Evolutionary conservation across 2,888 invertebrate species (phyloP), one percentile per base, ranked within the genome.

Genomic region (Rotaria sp.): DNA sequence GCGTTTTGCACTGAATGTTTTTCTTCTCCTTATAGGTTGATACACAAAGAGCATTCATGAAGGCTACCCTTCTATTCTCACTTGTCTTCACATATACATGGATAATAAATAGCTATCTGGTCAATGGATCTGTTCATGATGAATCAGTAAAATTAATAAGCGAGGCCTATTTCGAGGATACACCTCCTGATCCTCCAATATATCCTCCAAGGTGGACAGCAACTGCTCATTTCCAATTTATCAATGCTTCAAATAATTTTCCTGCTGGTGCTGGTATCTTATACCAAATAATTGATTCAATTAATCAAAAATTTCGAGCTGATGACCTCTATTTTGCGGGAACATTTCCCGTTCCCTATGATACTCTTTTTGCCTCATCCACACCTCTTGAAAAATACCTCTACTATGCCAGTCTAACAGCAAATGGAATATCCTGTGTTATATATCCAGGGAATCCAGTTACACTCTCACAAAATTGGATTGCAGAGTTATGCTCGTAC

Each of bases 221-320:
- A 67, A 67, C 67, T 67, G 67, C 67, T 30, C 67, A 67, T 67
- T 67, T 67, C n/a, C 67, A 67, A 67, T 67, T 67, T 67, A 18
- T 67, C 30, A 67, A 67, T 18, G 35, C 35, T 35, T 11, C 67
- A 11, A 67, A 35, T 35, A 67, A 67, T 30, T 30, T 18, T 4
- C 15, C 67, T 67, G 67, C 67, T 30, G 67, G 67, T 26, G 13
- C 67, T 67, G 67, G 67, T 67, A 67, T 67, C 30, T 67, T 67
- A 67, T 67, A 67, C n/a, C 67, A 67, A 35, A 26, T 67, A 30
- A 67, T 67, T 67, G 67, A 67, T 67, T 67, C 67, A 1, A 30
- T 18, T 13, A 67, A 67, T 67, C 11, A 67, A 67, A 67, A 67
- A 67, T 67, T 67, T 67, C 67, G 67, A 67, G 67, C 67, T 15